Evolutionary conservation across 1,140 invertebrate genomes (phyloP), one percentile per base, ranked within the genome.

Genomic region (Asbolus verrucosus): DNA sequence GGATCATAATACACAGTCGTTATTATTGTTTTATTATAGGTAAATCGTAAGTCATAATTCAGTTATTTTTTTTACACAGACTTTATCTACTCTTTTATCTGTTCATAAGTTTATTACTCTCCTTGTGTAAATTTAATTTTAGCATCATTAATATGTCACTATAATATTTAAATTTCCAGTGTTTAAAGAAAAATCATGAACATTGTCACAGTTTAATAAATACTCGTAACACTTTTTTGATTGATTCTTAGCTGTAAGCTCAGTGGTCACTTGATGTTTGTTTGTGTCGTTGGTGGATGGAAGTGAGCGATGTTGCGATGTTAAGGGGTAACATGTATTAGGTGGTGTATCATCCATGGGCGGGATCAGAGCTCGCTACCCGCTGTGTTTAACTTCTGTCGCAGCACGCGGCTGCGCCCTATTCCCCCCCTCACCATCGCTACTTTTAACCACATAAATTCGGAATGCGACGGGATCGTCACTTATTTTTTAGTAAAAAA

Each of bases 351-450:
- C 68, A 76, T 76, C 75, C 72, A 74, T 76, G 76, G 79, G 79
- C 79, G 79, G 79, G 78, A 80, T 80, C 77, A 79, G 75, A 78
- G 46, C 73, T 77, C 76, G 79, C 78, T 73, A 77, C 77, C 79
- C n/a, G n/a, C 79, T 75, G 77, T 79, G 76, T 80, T 80, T 80
- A 80, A 80, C 79, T 80, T 80, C 79, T 80, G 77, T 76, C 69
- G 69, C 69, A 68, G 66, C 73, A 71, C 71, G 75, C 75, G 71
- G 43, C 70, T 76, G 71, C 75, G 71, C 70, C 69, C 54, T 73
- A 54, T 50, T 61, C 59, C 18, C 39, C n/a, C 39, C 38, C 33
- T 39, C 61, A 8, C 33, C 38, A 30, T 24, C 62, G 15, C 13
- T 62, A 36, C 18, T 19, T 62, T 39, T 9, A 36, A 62, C 31